Evolutionary conservation across 1,140 invertebrate species (phyloP), one percentile per base, ranked within the genome.

Genomic region (Formica selysi): DNA sequence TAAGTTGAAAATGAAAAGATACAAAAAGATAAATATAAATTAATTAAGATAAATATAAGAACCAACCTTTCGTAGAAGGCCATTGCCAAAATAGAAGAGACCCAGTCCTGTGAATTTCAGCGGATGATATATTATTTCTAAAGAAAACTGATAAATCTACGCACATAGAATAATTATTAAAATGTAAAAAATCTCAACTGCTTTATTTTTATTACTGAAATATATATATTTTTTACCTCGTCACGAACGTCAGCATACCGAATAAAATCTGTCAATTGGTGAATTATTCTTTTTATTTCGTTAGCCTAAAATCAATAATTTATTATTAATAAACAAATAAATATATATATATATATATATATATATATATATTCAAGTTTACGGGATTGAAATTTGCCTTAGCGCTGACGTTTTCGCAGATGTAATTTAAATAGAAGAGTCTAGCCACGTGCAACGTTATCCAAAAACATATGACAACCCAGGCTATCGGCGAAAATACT

Each of bases 121-220:
- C 11, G 61, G 74, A n/a, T 16, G 38, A 64, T 32, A 7, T 22
- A 62, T 76, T 16, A 64, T 10, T 78, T 78, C 59, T 19, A 79
- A 57, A 38, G 29, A 22, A 68, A 79, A 79, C 1, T 79, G 76
- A 8, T 67, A 41, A 67, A 79, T 68, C 76, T 79, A 26, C 4
- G 11, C 6, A 79, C 16, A 62, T 54, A 22, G 5, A 79, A 26
- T 22, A 38, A 8, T 36, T 22, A 22, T 26, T 57, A 38, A 22
- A n/a, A 51, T 22, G 10, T 29, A 67, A 44, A 48, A 19, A 26
- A 54, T 51, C 48, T 36, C 13, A 13, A 22, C 65, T 11, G 3
- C 0, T 38, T 64, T 13, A 8, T 6, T 22, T 7, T 54, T 68
- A 79, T 44, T 61, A 54, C 11, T 54, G 38, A 70, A 68, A 22